Conservation (phyloP, 2,888 invertebrate species). For the Latheticus oryzae region DNA sequence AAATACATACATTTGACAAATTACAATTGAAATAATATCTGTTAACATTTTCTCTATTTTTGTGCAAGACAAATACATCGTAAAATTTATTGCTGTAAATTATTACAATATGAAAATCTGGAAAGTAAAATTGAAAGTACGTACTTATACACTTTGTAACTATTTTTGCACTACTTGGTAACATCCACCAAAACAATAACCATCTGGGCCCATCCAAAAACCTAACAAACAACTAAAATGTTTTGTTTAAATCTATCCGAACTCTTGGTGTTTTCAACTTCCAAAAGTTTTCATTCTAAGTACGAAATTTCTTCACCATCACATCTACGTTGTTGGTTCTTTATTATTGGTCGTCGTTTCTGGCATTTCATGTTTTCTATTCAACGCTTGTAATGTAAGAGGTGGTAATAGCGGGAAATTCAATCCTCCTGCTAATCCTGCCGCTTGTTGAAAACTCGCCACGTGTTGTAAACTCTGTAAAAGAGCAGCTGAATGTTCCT, state of each 20-base stretch:
- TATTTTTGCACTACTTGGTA: neutral
- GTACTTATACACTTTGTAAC: too few species aligned
- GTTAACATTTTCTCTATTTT: too few species aligned
- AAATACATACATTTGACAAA: too few species aligned
- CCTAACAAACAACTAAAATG: slow-evolving; percentile 21
- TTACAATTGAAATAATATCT: too few species aligned
- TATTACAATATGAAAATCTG: too few species aligned
- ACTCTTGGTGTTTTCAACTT: slow-evolving; percentile 24
- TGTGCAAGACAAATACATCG: too few species aligned
- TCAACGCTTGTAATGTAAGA: slow-evolving; percentile 62
- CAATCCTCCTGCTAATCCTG: slow-evolving; percentile 65
- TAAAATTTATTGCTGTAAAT: too few species aligned
- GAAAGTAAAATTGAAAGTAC: too few species aligned
- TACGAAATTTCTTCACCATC: slow-evolving; percentile 7
- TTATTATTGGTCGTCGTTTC: slow-evolving; percentile 45
- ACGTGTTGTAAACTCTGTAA: slow-evolving; percentile 78
- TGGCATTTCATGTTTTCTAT: slow-evolving; percentile 59
- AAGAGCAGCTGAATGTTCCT: slow-evolving; percentile 93
- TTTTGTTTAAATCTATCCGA: slow-evolving; percentile 8
- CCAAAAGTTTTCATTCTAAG: slow-evolving; percentile 14
- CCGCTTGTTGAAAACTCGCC: slow-evolving; percentile 73
- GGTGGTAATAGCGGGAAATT: slow-evolving; percentile 69
- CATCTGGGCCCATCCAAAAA: neutral
- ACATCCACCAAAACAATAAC: neutral
- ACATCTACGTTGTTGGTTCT: slow-evolving; percentile 33